A percentile compares a stretch with the other conserved stretches of the same genome.
Conservation (phyloP, 2,888 invertebrate species). For the Lasioglossum pauxillum region DNA sequence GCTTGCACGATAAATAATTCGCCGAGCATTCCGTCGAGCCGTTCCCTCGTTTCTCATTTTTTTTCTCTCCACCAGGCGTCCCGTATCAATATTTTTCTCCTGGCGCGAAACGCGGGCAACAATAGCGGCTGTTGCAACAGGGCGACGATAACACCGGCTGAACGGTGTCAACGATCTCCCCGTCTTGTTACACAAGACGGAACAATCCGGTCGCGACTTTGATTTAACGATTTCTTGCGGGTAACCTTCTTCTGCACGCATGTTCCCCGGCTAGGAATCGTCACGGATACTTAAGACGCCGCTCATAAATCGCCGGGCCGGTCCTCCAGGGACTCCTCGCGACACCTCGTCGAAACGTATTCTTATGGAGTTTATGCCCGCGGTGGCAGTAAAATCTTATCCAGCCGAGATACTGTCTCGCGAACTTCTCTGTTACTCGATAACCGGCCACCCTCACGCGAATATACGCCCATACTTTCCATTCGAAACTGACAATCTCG, state of each 20-base stretch:
- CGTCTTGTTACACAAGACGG: slow-evolving; percentile 55
- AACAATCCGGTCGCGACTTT: slow-evolving; percentile 46
- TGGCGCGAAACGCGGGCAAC: slow-evolving; percentile 42
- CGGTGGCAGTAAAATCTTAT: slow-evolving; percentile 67
- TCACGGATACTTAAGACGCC: slow-evolving; percentile 53
- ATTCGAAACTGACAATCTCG: background rate
- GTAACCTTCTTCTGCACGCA: slow-evolving; percentile 36
- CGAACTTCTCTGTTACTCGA: slow-evolving; percentile 36
- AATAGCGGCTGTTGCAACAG: slow-evolving; percentile 52
- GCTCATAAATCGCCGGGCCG: slow-evolving; percentile 66
- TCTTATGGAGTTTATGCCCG: slow-evolving; percentile 68
- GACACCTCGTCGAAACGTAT: slow-evolving; percentile 73
- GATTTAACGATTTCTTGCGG: slow-evolving; percentile 57
- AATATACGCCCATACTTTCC: background rate
- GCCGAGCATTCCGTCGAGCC: slow-evolving; percentile 19
- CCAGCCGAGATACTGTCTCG: slow-evolving; percentile 54
- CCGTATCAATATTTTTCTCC: slow-evolving; percentile 38
- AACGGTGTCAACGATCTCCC: slow-evolving; percentile 57
- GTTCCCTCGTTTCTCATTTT: background rate
- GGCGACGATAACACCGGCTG: slow-evolving; percentile 47
- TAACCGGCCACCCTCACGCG: slow-evolving; percentile 27
- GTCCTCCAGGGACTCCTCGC: slow-evolving; percentile 54
- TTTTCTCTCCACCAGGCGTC: slow-evolving; percentile 14
- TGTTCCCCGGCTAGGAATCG: slow-evolving; percentile 48
- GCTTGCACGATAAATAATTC: slow-evolving; percentile 15